Conservation (phyloP, 1,140 invertebrate genomes). For the Pentalonia nigronervosa region DNA sequence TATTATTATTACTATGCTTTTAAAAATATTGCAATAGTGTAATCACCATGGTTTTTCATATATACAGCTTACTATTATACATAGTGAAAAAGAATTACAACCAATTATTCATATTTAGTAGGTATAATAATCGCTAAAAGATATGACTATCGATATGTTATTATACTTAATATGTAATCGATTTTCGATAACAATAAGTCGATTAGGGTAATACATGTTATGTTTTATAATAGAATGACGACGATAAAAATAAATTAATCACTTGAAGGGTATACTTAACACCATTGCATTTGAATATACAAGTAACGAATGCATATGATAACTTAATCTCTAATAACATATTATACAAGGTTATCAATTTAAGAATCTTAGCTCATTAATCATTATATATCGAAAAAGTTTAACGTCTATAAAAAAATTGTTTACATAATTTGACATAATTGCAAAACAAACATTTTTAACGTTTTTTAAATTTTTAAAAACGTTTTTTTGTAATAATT, state of each 20-base stretch:
- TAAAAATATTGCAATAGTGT: no score
- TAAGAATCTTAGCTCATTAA: neutral
- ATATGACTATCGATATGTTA: no score
- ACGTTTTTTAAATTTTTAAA: neutral
- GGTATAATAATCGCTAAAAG: no score
- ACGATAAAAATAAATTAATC: neutral
- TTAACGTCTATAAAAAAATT: neutral
- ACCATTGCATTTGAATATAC: neutral
- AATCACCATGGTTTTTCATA: no score
- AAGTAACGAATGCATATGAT: neutral
- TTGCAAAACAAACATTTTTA: neutral
- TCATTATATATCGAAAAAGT: neutral
- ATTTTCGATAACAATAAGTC: neutral
- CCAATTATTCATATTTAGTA: no score
- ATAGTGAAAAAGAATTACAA: no score
- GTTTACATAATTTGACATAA: neutral
- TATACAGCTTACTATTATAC: no score
- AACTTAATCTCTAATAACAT: neutral
- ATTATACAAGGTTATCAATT: neutral
- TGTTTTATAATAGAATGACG: no score
- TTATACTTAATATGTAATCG: neutral
- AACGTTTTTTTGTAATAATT: no score
- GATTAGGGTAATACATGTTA: neutral
- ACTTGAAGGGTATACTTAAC: neutral
- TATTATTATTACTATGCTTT: no score